Conservation (phyloP, 2,797 vertebrate species). For the Halcyon badia region DNA sequence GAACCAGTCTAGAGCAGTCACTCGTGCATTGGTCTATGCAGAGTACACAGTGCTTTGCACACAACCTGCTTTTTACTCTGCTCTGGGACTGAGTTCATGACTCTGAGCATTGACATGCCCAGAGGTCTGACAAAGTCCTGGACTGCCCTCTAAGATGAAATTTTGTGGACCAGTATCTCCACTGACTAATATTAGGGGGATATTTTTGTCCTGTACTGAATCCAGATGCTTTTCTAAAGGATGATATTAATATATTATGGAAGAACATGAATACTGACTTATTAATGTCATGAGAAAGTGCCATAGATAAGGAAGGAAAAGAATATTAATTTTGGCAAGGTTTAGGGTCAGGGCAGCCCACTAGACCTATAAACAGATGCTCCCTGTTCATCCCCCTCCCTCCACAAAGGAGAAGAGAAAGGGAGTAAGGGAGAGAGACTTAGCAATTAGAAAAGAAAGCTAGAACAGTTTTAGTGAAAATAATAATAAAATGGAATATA, state of each 20-base stretch:
- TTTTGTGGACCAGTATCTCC: not conserved
- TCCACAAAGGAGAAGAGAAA: too few species aligned
- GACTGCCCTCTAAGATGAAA: not conserved
- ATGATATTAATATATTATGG: not conserved
- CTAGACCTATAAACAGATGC: too few species aligned
- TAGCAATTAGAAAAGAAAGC: too few species aligned
- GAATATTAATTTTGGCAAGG: not conserved
- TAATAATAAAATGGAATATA: too few species aligned
- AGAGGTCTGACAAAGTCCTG: not conserved
- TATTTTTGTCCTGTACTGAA: not conserved
- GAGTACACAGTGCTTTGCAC: fast-evolving
- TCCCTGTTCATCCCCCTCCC: too few species aligned
- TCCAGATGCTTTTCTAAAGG: not conserved
- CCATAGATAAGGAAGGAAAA: not conserved
- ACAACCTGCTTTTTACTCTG: not conserved
- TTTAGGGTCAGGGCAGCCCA: too few species aligned
- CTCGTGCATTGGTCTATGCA: fast-evolving
- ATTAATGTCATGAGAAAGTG: not conserved
- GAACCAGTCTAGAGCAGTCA: not conserved
- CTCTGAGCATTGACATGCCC: not conserved
- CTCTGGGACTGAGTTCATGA: not conserved
- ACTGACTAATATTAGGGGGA: not conserved
- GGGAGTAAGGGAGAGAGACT: too few species aligned
- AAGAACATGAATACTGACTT: not conserved
- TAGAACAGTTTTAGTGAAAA: too few species aligned